These are phyloP conservation scores for Saturnia japonica DNA, from an alignment of 2,888 invertebrate species.

Conservation along the genomic window DNA sequence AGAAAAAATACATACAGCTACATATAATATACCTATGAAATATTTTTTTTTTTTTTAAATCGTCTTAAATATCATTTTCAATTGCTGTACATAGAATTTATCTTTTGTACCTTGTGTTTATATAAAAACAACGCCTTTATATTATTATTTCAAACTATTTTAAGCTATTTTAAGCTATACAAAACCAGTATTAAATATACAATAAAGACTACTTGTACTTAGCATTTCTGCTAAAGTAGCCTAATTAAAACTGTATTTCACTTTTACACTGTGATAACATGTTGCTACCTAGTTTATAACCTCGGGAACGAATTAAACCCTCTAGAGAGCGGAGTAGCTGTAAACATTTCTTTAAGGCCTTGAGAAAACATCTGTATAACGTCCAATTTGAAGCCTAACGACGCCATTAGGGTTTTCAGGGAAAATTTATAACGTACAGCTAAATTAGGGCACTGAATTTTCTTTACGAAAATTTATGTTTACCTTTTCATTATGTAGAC, in stretches of 20 bases:
- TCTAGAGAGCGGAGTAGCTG: constrained; percentile 2
- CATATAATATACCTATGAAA: too few relatives aligned
- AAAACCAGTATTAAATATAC: not conserved
- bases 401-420: not conserved
- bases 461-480: not conserved
- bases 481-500: not conserved
- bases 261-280: not conserved
- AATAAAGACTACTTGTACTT: not conserved
- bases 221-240: not conserved
- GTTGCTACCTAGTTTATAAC: constrained; percentile 6
- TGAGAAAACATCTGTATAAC: constrained; percentile 13
- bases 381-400: not conserved
- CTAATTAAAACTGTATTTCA: constrained; percentile 5
- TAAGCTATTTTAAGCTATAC: not conserved
- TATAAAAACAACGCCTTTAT: too few relatives aligned
- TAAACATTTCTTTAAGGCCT: constrained; percentile 11
- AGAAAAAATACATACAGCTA: too few relatives aligned
- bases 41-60: too few relatives aligned
- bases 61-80: too few relatives aligned
- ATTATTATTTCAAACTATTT: not conserved
- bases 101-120: too few relatives aligned
- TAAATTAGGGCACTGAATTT: constrained; percentile 14
- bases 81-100: too few relatives aligned
- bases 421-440: not conserved
- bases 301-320: constrained; percentile 8